Conservation (phyloP, 2,797 vertebrate genomes). For the Rallus crepitans region DNA sequence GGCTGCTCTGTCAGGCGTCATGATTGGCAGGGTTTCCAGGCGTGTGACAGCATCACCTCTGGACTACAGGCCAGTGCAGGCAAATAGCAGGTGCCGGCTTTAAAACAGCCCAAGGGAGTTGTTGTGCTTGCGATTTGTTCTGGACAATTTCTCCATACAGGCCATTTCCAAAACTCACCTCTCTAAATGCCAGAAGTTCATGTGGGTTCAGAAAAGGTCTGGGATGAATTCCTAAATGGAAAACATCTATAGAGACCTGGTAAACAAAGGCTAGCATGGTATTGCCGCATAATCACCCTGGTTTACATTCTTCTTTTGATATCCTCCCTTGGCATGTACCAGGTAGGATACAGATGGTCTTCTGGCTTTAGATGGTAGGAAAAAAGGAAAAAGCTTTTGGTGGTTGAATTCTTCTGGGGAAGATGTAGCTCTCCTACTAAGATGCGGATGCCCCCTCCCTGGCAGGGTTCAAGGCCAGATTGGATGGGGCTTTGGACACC, state of each 20-base stretch:
- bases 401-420: neutral
- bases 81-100: neutral
- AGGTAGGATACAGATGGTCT: neutral
- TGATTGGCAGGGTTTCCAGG: constrained; percentile 26
- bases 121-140: neutral
- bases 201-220: neutral
- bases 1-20: neutral
- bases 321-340: neutral
- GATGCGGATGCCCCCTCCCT: neutral
- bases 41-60: neutral
- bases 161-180: neutral
- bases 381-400: neutral
- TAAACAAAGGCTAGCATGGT: neutral
- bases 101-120: neutral
- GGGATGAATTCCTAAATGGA: neutral
- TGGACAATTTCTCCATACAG: neutral
- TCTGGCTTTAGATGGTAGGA: neutral
- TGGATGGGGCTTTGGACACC: neutral
- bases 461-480: neutral
- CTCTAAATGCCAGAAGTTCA: neutral
- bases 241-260: neutral
- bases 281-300: rapidly evolving
- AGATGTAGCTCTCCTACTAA: neutral
- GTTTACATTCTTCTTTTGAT: neutral
- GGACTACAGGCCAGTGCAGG: neutral